phyloP scores from a whole-genome alignment of 2,797 vertebrate genomes.

The Phaenicophaeus curvirostris region DNA sequence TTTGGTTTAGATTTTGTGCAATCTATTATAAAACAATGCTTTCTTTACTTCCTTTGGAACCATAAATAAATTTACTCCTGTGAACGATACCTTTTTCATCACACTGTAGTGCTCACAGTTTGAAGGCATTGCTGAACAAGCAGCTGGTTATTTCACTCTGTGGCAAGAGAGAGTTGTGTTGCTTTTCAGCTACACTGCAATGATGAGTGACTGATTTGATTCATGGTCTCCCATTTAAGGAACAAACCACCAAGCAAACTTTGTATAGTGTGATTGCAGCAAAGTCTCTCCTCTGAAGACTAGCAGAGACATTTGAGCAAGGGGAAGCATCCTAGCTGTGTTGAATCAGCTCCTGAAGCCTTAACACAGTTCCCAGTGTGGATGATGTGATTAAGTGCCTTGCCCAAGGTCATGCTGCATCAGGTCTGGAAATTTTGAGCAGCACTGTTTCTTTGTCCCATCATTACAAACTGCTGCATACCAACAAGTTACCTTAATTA shows the following conservation, averaged over 20 bases:
- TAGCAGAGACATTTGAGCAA: not conserved
- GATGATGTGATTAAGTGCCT: not conserved
- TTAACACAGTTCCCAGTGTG: rapidly evolving
- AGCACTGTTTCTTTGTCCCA: not conserved
- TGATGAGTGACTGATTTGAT: not conserved
- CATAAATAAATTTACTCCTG: not conserved
- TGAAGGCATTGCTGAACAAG: not conserved
- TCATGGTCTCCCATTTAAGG: not conserved
- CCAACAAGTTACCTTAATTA: not conserved
- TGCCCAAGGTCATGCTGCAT: not conserved
- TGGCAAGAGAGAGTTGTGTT: not conserved
- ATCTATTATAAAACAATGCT: not conserved
- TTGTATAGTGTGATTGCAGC: not conserved
- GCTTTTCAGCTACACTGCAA: rapidly evolving
- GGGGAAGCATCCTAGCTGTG: not conserved
- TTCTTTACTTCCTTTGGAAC: not conserved
- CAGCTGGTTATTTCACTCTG: not conserved
- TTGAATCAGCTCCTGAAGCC: not conserved
- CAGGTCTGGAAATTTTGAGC: not conserved
- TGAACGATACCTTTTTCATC: not conserved
- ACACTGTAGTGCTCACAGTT: not conserved
- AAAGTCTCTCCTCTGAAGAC: not conserved
- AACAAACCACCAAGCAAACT: not conserved
- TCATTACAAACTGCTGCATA: not conserved
- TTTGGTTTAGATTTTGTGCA: not conserved